A percentile compares a stretch with the other conserved stretches of the same genome.
Conservation (phyloP, 2,888 invertebrate genomes). For the Oscheius sp. region DNA sequence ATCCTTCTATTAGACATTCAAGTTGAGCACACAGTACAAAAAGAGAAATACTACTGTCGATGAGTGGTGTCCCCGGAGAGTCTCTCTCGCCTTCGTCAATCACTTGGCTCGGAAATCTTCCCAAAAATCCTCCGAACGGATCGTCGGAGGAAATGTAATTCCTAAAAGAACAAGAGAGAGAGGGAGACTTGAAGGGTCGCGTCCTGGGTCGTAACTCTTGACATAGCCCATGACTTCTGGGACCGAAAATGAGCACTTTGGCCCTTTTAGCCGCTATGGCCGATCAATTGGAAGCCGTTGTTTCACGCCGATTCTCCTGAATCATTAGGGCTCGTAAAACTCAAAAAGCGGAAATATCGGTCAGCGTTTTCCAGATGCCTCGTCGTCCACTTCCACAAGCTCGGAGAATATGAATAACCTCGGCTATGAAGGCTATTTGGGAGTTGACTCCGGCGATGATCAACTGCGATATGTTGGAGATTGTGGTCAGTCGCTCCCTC, state of each 20-base stretch:
- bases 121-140: not conserved
- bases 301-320: constrained; percentile 15
- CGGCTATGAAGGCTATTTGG: constrained; percentile 34
- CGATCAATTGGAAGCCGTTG: constrained; percentile 14
- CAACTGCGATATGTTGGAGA: constrained; percentile 18
- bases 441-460: constrained; percentile 34
- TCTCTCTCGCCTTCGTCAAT: not conserved
- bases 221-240: constrained; percentile 19
- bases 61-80: not conserved
- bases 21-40: no score
- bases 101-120: not conserved
- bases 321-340: constrained; percentile 5
- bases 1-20: no score
- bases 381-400: no score
- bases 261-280: constrained; percentile 14
- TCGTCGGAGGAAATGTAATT: not conserved
- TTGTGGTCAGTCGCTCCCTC: constrained; percentile 20
- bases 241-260: constrained; percentile 19
- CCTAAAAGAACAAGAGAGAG: not conserved
- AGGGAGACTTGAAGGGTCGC: not conserved
- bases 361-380: constrained; percentile 37
- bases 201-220: constrained; percentile 12
- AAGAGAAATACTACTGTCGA: not conserved
- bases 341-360: not conserved
- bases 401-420: constrained; percentile 27